phyloP scores from a whole-genome alignment of 2,113 vertebrate species.

The Bombycilla garrulus region DNA sequence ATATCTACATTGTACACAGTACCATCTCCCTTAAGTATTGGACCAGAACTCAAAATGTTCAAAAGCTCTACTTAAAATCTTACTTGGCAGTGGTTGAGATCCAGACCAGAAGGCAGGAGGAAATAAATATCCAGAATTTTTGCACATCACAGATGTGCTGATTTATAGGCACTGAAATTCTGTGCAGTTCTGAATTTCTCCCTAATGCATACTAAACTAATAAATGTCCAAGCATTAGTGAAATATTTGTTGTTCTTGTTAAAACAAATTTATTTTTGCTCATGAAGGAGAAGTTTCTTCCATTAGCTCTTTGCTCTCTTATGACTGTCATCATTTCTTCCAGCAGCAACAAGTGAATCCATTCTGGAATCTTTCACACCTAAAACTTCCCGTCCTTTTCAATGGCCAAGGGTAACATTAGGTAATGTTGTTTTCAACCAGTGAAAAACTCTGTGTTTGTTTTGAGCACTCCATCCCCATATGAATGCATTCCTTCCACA shows the following conservation, averaged over 20 bases:
- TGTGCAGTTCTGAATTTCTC: constrained; percentile 11
- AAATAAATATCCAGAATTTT: neutral
- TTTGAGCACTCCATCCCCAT: constrained; percentile 56
- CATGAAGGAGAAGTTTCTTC: constrained; percentile 50
- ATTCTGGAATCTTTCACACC: constrained; percentile 75
- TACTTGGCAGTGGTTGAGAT: neutral
- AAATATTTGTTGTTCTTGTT: constrained; percentile 19
- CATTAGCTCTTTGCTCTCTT: constrained; percentile 34
- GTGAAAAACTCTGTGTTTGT: constrained; percentile 57
- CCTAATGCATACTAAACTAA: neutral
- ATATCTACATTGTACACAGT: neutral
- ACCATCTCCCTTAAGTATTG: neutral
- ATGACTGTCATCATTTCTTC: constrained; percentile 75
- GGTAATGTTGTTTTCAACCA: constrained; percentile 75
- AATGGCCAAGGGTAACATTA: constrained; percentile 77
- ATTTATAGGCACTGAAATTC: neutral
- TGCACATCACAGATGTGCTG: neutral
- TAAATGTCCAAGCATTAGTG: neutral
- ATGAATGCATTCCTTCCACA: constrained; percentile 55
- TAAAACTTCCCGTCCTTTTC: constrained; percentile 75
- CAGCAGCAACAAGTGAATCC: constrained; percentile 76
- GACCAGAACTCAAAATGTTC: neutral
- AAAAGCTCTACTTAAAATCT: neutral
- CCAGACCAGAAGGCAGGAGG: neutral
- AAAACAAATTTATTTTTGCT: constrained; percentile 32